Evolutionary conservation across 2,797 vertebrate species (phyloP).

Genomic region (Silurus aristotelis): DNA sequence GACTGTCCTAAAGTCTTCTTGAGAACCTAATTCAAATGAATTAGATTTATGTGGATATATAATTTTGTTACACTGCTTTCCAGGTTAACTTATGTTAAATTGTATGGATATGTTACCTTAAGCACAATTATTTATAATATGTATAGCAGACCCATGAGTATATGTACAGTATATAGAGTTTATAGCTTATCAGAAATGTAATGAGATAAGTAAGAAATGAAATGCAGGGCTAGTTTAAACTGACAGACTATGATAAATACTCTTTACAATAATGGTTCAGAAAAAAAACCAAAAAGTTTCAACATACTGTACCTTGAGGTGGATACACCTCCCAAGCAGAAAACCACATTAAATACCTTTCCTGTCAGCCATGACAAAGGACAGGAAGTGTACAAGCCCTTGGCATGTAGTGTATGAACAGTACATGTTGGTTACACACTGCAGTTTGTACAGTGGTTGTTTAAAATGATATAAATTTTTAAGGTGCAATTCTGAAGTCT

Average conservation of each 20-base stretch:
- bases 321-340: not conserved
- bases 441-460: not conserved
- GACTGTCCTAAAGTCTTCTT: not conserved
- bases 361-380: not conserved
- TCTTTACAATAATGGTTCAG: not conserved
- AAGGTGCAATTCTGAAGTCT: conserved; percentile 22
- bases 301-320: not conserved
- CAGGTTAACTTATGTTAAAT: not conserved
- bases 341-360: not conserved
- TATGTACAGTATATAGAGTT: not conserved
- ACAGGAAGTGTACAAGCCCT: not conserved
- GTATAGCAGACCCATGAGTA: not conserved
- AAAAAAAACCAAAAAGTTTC: not conserved
- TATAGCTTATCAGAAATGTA: not conserved
- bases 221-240: not conserved
- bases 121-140: not conserved
- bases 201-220: not conserved
- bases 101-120: not conserved
- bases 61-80: not conserved
- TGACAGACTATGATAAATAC: not conserved
- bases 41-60: not conserved
- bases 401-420: not conserved
- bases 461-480: not conserved
- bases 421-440: not conserved
- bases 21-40: not conserved